Base-by-base conservation (phyloP, 2,113 vertebrate species). In the Stegastes partitus region DNA sequence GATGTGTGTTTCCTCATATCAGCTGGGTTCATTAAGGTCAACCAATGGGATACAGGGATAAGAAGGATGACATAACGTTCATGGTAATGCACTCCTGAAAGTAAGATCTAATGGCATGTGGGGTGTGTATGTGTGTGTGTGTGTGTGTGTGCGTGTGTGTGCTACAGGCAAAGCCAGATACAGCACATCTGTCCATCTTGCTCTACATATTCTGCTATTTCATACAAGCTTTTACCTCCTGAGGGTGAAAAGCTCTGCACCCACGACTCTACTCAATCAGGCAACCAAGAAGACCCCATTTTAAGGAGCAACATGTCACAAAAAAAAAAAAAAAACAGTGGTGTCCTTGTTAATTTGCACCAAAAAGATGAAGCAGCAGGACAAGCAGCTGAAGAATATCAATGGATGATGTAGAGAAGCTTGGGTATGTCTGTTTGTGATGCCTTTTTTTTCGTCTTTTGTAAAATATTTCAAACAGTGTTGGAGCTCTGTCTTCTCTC, bases 31-130 rank as follows among this genome's bases (percentile, higher is more conserved):
- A 77, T 67, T 54, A 19, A 25, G 89, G 78, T 79, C 68, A 87
- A 14, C 64, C 69, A 74, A 58, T 53, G 10, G 58, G 59, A 74
- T 58, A 42, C 25, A 11, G 65, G 74, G 89, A 91, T 88, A 69
- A 92, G 50, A 81, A 67, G 1, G 59, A 85, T 91, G 92, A 91
- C 82, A 81, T 92, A 86, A 93, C 83, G 70, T 31, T 57, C 45
- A 70, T 78, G 62, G 87, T 87, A 88, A 91, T 88, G 65, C 77
- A 74, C 45, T 44, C 66, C 23, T 37, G 66, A 79, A 83, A 69
- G 84, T 67, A 45, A 54, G 47, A 68, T 66, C 80, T 88, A 87
- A 90, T 87, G 72, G 79, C 49, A 59, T 82, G 81, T 65, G 62
- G 55, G 63, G 14, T 45, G 45, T 51, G 37, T 56, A 42, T 63